A percentile compares a stretch with the other conserved stretches of the same genome.
phyloP scores from a whole-genome alignment of 2,797 vertebrate genomes.

The Fratercula arctica region DNA sequence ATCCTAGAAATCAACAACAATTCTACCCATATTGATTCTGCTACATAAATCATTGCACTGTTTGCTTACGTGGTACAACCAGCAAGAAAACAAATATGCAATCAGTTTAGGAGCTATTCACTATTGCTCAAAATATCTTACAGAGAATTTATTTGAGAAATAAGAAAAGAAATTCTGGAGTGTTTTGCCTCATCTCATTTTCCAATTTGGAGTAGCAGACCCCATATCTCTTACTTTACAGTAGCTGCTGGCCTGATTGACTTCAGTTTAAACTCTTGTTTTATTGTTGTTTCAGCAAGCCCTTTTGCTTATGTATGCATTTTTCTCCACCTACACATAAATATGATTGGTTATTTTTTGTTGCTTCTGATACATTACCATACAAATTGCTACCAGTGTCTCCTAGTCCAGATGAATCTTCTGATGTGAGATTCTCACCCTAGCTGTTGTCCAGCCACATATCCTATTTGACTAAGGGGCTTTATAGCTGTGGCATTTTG shows the following conservation, averaged over 20 bases:
- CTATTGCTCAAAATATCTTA: background rate
- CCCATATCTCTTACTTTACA: background rate
- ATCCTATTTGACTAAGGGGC: background rate
- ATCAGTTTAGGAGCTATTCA: background rate
- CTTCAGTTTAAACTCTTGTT: background rate
- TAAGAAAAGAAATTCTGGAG: background rate
- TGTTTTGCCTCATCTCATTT: background rate
- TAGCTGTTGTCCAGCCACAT: background rate
- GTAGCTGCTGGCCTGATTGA: background rate
- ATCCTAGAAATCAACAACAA: background rate
- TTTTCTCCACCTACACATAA: background rate
- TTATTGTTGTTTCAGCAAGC: background rate
- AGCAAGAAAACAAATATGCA: background rate
- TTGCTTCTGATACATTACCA: slow-evolving; percentile 20
- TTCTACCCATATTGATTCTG: background rate
- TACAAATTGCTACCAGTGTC: slow-evolving; percentile 17
- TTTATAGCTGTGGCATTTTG: background rate
- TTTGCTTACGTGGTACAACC: background rate
- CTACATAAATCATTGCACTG: background rate
- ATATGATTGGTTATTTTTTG: background rate
- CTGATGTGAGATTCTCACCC: slow-evolving; percentile 2
- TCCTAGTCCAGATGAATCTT: slow-evolving; percentile 25
- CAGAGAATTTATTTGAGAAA: background rate
- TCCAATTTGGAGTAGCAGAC: background rate
- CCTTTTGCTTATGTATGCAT: background rate